Base-by-base conservation (phyloP, 2,113 vertebrate genomes). In the Hystrix cristata region DNA sequence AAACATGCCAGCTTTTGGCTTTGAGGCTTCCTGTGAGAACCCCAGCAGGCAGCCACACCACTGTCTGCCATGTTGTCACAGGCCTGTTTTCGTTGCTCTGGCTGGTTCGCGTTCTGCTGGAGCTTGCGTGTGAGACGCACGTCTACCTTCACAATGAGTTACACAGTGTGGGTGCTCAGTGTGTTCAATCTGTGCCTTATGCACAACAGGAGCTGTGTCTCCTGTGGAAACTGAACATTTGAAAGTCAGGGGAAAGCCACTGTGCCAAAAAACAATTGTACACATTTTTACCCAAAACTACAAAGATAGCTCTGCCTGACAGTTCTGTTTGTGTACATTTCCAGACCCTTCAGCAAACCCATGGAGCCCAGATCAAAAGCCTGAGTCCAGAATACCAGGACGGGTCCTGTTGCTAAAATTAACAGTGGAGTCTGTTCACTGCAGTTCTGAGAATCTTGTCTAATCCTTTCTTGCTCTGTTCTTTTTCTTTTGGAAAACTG, bases 401-500 rank as follows among this genome's bases (percentile, higher is more conserved):
- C 55, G 48, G 31, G 2, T 74, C 38, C 57, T 96, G 55, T 25
- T 8, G 57, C 65, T 55, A 46, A 82, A 76, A 57, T 92, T 57
- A 43, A 91, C 92, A 96, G 79, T 92, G 48, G 90, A 87, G 65
- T 65, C 25, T 83, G 3, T 91, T 96, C 9, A 57, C 2, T 65
- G n/a, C 43, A 55, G 3, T 91, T 94, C 57, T 90, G 31, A 67
- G 80, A 51, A 84, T 72, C 46, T 78, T 5, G 60, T 72, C 59
- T 84, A 86, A 43, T 31, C 21, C 21, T 31, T 76, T 87, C 48
- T 92, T 72, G 55, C 62, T 81, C 13, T 62, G 59, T 43, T 82
- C 15, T 46, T 92, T 97, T 86, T 85, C 51, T 96, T 97, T 64
- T 38, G 69, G 48, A 85, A 87, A 72, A 46, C 62, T 88, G 60